These are phyloP conservation scores for Pocota personata DNA, from an alignment of 2,888 invertebrate species.

Conservation along the genomic window DNA sequence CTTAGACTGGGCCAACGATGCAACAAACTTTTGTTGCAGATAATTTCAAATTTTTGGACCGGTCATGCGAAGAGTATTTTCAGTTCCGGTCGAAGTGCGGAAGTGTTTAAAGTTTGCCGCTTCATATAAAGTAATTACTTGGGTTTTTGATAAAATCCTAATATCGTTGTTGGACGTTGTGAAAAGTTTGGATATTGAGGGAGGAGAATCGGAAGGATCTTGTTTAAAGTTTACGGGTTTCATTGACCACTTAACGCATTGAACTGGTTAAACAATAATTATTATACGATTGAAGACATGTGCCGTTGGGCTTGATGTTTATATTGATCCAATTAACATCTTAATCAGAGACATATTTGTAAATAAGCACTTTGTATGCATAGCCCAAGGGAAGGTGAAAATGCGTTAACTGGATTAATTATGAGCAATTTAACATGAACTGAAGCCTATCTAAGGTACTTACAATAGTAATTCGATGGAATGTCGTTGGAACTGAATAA, in stretches of 20 bases:
- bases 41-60: constrained; percentile 28
- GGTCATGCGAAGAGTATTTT: not conserved
- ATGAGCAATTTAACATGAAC: constrained; percentile 25
- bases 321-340: constrained; percentile 49
- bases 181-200: not conserved
- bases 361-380: constrained; percentile 28
- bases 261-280: constrained; percentile 3
- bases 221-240: not conserved
- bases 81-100: constrained; percentile 34
- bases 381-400: not conserved
- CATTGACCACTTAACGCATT: constrained; percentile 32
- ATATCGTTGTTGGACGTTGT: not conserved
- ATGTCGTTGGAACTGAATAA: too few relatives aligned
- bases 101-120: constrained; percentile 51
- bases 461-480: too few relatives aligned
- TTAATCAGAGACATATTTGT: constrained; percentile 55
- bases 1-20: not conserved
- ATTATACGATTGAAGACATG: constrained; percentile 16
- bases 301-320: constrained; percentile 24
- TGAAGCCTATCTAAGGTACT: too few relatives aligned
- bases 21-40: constrained; percentile 26
- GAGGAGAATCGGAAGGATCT: not conserved
- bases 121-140: constrained; percentile 55
- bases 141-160: constrained; percentile 39
- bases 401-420: constrained; percentile 42